Base-by-base conservation (phyloP, 2,888 invertebrate species). In the Agrotis segetum region DNA sequence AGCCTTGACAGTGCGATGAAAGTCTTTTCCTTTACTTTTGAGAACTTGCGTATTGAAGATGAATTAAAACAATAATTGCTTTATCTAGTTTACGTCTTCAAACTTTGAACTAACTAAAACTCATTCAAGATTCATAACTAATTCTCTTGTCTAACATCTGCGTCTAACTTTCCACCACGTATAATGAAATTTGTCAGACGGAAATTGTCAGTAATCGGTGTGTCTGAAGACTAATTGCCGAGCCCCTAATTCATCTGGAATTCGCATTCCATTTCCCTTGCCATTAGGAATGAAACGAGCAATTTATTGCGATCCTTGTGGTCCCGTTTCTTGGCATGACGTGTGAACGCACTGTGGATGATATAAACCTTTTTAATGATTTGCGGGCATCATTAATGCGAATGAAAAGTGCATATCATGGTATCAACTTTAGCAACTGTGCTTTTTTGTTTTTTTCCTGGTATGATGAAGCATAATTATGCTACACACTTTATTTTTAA, bases 231-330 rank as follows among this genome's bases (percentile, higher is more conserved):
- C 91, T 92, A 94, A 93, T 92, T 92, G 91, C 90, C 79, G 84
- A 75, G 85, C 85, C 83, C 81, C 81, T 79, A 90, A 91, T 89
- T 88, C 86, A 87, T 89, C 88, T 88, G 87, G 83, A 88, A 89
- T 90, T 89, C 89, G 86, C 90, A 90, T 92, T 90, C 90, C 89
- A 88, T 90, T 92, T 89, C 88, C 85, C 87, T 83, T 87, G 89
- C 90, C 92, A 93, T 94, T 92, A 93, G 86, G 88, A 79, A 87
- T 89, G 93, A 93, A 94, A 93, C 91, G 91, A 83, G 88, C 88
- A 92, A 94, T 94, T 93, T 93, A 94, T 92, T 83, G 88, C 88
- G 79, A 84, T 82, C 81, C 83, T 82, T 84, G 81, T 64, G 83
- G 78, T 81, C 65, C 40, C 52, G 64, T 58, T 47, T 9, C 6